Conservation (phyloP, 2,113 vertebrate species). For the Aphelocoma coerulescens region DNA sequence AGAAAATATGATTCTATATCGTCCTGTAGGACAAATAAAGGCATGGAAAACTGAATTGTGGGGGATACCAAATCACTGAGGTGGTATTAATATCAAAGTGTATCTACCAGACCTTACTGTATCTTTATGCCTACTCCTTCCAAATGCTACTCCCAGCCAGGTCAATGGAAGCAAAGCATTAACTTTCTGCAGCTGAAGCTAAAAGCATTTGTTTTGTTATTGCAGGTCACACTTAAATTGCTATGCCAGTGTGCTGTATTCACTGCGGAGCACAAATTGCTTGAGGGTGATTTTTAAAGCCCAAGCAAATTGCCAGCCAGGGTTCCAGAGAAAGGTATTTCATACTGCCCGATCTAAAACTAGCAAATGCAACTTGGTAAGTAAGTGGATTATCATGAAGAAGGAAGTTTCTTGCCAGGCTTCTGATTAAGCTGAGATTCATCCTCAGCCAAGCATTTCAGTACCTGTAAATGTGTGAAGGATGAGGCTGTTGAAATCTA, state of each 20-base stretch:
- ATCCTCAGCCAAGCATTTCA: not conserved
- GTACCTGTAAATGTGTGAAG: not conserved
- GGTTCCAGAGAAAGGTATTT: not conserved
- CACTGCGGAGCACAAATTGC: not conserved
- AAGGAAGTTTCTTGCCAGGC: not conserved
- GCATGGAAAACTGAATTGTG: not conserved
- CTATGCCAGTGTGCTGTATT: not conserved
- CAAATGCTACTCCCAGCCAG: not conserved
- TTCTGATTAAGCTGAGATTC: not conserved
- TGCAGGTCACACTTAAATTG: not conserved
- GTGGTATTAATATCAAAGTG: not conserved
- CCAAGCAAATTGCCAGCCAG: not conserved
- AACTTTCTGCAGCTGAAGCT: not conserved
- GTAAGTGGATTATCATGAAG: not conserved
- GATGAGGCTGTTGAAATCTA: not conserved
- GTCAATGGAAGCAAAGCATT: not conserved
- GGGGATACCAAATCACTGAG: not conserved
- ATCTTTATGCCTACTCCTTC: not conserved
- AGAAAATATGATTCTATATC: not conserved
- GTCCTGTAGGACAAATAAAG: not conserved
- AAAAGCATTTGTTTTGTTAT: not conserved
- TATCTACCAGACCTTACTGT: not conserved
- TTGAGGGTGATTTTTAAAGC: not conserved
- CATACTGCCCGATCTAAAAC: not conserved
- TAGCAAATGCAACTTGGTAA: not conserved